Evolutionary conservation across 2,888 invertebrate species (phyloP), one percentile per base, ranked within the genome.

Genomic region (Drosophila suboccidentalis): DNA sequence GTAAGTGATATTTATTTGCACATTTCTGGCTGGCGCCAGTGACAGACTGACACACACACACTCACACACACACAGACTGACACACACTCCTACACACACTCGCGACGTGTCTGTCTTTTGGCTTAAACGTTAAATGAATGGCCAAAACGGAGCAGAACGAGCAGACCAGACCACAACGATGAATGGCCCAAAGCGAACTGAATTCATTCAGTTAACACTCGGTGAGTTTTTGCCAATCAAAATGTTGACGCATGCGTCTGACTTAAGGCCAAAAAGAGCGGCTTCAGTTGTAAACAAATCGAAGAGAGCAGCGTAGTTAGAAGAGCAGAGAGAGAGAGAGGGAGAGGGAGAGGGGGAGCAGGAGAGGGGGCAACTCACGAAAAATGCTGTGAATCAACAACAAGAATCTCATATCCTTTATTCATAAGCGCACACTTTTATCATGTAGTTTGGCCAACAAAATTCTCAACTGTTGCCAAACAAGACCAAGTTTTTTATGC

Each of bases 1-100:
- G 78, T 72, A 80, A 72, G 62, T 80, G 87, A 87, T 80, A 82
- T 80, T 75, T 82, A 86, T 82, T 76, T 79, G 70, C 76, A 80
- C 80, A 67, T 71, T 68, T 60, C 70, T 64, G 34, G 43, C 74
- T 81, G 80, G 81, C 80, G 80, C 83, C 83, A 82, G 62, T 51
- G 62, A 66, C 69, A 54, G 54, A 5, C 54, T 55, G 54, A 71
- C 63, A 41, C 51, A 46, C 63, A 46, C 32, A 44, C 51, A 36
- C 44, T 41, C 36, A 26, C 49, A 44, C 55, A 22, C 22, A 22
- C 22, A 22, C 22, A 22, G n/a, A n/a, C n/a, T n/a, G n/a, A n/a
- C 22, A 41, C 51, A 46, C 63, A 34, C 47, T 47, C 51, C n/a
- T 17, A 44, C 34, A 26, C n/a, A 43, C 44, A 38, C 65, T 39